These are phyloP conservation scores for Heteropelma amictum DNA, from an alignment of 2,888 invertebrate genomes.

Conservation along the genomic window DNA sequence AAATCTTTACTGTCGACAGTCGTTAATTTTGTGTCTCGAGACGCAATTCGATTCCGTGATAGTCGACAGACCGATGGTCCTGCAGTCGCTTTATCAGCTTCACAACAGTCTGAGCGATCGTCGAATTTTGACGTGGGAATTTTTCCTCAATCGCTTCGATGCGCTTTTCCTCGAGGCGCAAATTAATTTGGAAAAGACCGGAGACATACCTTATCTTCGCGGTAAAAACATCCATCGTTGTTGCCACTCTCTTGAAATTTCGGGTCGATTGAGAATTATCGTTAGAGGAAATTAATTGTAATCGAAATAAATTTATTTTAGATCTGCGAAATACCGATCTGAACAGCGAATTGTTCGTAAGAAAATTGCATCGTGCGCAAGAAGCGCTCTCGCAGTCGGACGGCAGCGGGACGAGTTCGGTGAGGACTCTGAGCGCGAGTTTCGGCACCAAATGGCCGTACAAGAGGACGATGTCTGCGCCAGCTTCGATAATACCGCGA, in stretches of 20 bases:
- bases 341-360: constrained; percentile 90
- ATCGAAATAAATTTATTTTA: constrained; percentile 71
- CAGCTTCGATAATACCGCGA: constrained; percentile 88
- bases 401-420: constrained; percentile 81
- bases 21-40: constrained; percentile 95
- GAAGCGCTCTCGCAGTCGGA: constrained; percentile 90
- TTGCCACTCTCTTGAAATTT: not conserved
- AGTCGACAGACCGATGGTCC: constrained; percentile 96
- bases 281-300: not conserved
- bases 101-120: constrained; percentile 95
- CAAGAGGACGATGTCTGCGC: constrained; percentile 95
- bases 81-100: constrained; percentile 96
- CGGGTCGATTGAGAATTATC: not conserved
- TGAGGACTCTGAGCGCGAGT: constrained; percentile 91
- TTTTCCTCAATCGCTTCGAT: constrained; percentile 97
- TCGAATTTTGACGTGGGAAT: constrained; percentile 96
- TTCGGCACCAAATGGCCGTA: constrained; percentile 97
- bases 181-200: constrained; percentile 90
- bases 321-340: constrained; percentile 94
- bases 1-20: constrained; percentile 79
- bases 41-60: constrained; percentile 99
- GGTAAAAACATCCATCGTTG: constrained; percentile 80
- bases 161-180: constrained; percentile 97
- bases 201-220: constrained; percentile 90
- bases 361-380: constrained; percentile 92